phyloP scores from a whole-genome alignment of 2,113 vertebrate genomes.

The Daphoenositta chrysoptera region DNA sequence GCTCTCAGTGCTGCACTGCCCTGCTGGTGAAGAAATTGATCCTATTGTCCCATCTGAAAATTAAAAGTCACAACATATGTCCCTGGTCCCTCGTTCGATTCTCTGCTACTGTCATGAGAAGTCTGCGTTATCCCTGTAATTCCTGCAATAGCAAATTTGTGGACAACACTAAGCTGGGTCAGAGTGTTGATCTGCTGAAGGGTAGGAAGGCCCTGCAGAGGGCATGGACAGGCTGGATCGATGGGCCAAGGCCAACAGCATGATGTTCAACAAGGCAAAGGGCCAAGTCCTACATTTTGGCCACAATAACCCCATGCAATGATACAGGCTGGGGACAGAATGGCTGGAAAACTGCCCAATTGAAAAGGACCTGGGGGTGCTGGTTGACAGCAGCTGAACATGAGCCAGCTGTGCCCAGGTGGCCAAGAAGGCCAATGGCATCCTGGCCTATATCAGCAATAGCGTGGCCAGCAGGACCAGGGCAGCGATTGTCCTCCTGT shows the following conservation, averaged over 20 bases:
- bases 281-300: background rate
- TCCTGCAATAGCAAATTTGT: background rate
- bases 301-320: background rate
- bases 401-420: background rate
- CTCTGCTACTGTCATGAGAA: background rate
- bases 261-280: background rate
- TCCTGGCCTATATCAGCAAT: background rate
- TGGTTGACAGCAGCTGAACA: background rate
- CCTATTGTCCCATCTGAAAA: background rate
- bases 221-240: background rate
- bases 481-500: accelerated
- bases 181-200: background rate
- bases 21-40: background rate
- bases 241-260: background rate
- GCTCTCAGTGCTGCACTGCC: background rate
- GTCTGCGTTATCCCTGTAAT: background rate
- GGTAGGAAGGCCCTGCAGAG: background rate
- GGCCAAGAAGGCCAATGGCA: background rate
- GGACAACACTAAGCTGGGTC: too few relatives aligned
- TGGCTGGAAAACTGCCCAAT: background rate
- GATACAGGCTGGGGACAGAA: background rate
- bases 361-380: background rate
- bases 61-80: background rate
- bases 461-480: background rate
- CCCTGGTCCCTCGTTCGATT: background rate